Percentiles rank a stretch among this genome's conserved stretches.
Conservation (phyloP, 2,888 invertebrate species). For the Pseudococcus jackbeardsleyi region DNA sequence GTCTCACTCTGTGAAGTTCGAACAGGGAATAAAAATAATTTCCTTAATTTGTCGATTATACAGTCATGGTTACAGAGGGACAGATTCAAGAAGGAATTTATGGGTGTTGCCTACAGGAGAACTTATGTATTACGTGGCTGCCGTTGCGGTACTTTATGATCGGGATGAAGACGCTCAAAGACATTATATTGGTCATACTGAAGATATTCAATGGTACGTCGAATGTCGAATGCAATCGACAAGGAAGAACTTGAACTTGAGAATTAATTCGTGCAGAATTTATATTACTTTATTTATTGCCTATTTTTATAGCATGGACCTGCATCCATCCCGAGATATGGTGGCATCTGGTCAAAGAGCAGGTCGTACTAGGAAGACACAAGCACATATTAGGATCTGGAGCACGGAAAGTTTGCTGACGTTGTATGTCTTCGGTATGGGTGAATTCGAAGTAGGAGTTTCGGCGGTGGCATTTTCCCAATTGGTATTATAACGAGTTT, state of each 20-base stretch:
- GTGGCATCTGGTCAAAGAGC: slow-evolving; percentile 92
- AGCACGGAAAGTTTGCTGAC: slow-evolving; percentile 90
- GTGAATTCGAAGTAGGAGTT: slow-evolving; percentile 88
- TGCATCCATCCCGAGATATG: slow-evolving; percentile 89
- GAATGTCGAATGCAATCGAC: not conserved
- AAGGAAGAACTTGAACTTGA: not conserved
- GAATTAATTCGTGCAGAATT: not conserved
- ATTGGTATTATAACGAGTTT: slow-evolving; percentile 74
- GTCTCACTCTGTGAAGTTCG: too few species aligned
- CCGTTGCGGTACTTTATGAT: slow-evolving; percentile 90
- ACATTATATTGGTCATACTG: slow-evolving; percentile 92
- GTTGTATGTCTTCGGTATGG: slow-evolving; percentile 90
- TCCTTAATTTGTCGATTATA: not conserved
- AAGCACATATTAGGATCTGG: slow-evolving; percentile 93
- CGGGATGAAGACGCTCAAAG: slow-evolving; percentile 88
- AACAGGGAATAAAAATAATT: not conserved
- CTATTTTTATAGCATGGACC: slow-evolving; percentile 78
- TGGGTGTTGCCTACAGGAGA: slow-evolving; percentile 96
- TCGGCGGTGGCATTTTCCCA: slow-evolving; percentile 91
- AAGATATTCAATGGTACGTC: slow-evolving; percentile 90
- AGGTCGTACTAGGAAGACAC: slow-evolving; percentile 85
- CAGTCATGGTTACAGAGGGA: slow-evolving; percentile 90
- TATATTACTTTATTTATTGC: not conserved
- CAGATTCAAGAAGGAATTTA: slow-evolving; percentile 88
- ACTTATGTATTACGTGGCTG: slow-evolving; percentile 91